Conservation (phyloP, 2,113 vertebrate genomes). For the Machaerirhynchus nigripectus region DNA sequence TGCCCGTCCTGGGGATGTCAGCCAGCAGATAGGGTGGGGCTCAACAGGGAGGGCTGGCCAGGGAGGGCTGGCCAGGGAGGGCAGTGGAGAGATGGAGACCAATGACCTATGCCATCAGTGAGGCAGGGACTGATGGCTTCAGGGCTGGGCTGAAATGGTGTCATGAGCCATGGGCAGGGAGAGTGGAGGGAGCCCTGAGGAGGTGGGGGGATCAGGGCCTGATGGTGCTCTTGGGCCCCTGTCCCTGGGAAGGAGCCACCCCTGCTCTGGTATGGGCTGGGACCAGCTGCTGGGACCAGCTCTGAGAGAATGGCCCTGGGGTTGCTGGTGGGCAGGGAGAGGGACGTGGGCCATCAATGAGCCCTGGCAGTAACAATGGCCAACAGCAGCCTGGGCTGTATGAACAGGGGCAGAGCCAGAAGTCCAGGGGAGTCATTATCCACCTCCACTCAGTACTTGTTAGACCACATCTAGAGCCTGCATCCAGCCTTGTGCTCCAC, state of each 20-base stretch:
- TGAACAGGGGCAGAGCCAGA: neutral
- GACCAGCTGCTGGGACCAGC: neutral
- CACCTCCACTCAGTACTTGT: neutral
- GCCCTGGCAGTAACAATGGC: neutral
- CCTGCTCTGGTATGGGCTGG: neutral
- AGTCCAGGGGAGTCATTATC: accelerated
- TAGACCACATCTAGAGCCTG: neutral
- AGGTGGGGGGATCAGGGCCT: neutral
- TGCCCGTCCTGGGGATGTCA: neutral
- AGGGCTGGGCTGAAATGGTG: neutral
- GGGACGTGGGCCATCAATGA: neutral
- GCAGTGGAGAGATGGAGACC: neutral
- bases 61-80: neutral
- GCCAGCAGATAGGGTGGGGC: neutral
- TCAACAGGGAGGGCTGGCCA: neutral
- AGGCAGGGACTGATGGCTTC: neutral
- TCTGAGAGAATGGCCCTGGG: accelerated
- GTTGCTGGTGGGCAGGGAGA: neutral
- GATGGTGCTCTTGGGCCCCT: neutral
- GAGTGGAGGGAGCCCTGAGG: accelerated
- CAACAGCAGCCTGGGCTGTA: neutral
- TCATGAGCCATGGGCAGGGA: neutral
- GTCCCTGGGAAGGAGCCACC: neutral
- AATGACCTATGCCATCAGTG: neutral
- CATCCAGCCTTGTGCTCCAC: neutral